These are phyloP conservation scores for Polietes domitor DNA, from an alignment of 2,888 invertebrate species.

Conservation along the genomic window DNA sequence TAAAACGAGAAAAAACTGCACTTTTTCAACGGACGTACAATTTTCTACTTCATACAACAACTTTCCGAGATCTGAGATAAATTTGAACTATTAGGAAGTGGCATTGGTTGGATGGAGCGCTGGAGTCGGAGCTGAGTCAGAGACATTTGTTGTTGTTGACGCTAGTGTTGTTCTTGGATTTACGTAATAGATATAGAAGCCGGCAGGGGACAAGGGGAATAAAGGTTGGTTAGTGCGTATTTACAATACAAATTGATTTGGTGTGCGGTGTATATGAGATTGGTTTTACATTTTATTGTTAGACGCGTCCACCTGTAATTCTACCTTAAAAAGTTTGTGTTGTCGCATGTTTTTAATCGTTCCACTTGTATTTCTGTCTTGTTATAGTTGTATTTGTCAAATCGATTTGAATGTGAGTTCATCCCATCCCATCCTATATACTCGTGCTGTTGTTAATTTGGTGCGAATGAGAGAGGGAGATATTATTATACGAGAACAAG, in stretches of 20 bases:
- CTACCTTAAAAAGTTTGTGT: background rate
- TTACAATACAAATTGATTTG: background rate
- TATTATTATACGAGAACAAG: too few relatives aligned
- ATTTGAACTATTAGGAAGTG: background rate
- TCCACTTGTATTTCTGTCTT: background rate
- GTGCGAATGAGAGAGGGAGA: too few relatives aligned
- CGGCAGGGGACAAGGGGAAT: background rate
- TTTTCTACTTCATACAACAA: too few relatives aligned
- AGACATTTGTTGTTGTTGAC: background rate
- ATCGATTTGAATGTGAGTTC: background rate
- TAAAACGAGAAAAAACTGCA: too few relatives aligned
- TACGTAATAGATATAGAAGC: background rate
- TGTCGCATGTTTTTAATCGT: slow-evolving; percentile 17
- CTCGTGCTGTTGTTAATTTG: too few relatives aligned
- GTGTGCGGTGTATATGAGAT: background rate
- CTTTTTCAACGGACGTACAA: too few relatives aligned
- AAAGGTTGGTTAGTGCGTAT: slow-evolving; percentile 29
- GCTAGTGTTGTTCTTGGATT: background rate
- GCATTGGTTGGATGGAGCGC: background rate
- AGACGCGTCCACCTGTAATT: slow-evolving; percentile 38
- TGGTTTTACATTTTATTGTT: background rate
- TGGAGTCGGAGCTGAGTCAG: background rate
- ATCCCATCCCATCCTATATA: background rate
- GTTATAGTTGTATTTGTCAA: slow-evolving; percentile 38
- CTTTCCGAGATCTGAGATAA: too few relatives aligned